A percentile compares a stretch with the other conserved stretches of the same genome.
phyloP scores from a whole-genome alignment of 2,113 vertebrate species.

The Hippopotamus amphibius region DNA sequence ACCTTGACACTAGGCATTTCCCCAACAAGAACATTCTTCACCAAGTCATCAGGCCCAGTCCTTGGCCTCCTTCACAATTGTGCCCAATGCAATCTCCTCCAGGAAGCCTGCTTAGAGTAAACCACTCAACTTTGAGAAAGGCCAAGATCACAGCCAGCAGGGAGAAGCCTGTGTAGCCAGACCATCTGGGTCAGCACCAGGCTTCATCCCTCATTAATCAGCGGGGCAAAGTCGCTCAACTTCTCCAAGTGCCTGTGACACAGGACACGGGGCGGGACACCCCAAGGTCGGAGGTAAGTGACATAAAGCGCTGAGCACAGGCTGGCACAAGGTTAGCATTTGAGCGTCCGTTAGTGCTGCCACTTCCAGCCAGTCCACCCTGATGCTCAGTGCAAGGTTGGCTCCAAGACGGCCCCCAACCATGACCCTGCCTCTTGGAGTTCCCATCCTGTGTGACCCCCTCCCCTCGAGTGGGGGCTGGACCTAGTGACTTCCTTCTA shows the following conservation, averaged over 20 bases:
- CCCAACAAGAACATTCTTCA: fast-evolving
- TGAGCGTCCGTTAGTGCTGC: fast-evolving
- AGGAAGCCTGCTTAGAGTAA: neutral
- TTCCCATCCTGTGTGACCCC: fast-evolving
- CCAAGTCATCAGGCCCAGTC: neutral
- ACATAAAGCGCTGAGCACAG: fast-evolving
- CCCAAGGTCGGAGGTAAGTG: neutral
- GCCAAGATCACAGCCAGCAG: too few species aligned
- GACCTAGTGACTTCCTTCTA: neutral
- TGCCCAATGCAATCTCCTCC: neutral
- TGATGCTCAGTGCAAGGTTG: fast-evolving
- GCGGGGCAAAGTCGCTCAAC: fast-evolving
- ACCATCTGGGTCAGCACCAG: fast-evolving
- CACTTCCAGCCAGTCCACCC: neutral
- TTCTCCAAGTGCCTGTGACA: neutral
- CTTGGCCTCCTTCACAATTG: neutral
- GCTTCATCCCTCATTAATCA: neutral
- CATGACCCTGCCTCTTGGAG: fast-evolving
- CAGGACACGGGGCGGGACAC: neutral
- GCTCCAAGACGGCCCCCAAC: fast-evolving
- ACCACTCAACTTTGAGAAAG: too few species aligned
- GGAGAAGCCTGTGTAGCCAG: neutral
- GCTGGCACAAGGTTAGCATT: fast-evolving
- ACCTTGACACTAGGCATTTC: neutral
- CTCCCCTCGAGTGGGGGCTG: too few species aligned